phyloP scores from a whole-genome alignment of 2,888 invertebrate species.

The Andrena praecox region DNA sequence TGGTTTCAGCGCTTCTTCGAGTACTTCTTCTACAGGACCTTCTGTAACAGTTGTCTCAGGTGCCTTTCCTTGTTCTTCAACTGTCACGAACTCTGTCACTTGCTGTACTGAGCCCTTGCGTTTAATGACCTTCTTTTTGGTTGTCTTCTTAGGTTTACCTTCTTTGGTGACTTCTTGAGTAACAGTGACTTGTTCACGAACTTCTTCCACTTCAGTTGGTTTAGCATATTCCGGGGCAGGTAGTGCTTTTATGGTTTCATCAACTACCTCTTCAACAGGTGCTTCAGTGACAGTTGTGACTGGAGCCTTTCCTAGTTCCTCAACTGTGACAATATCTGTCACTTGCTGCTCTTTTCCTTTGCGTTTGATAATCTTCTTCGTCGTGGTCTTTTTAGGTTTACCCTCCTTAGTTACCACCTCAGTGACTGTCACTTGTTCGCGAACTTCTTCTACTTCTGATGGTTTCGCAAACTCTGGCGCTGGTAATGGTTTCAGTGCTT shows the following conservation, averaged over 20 bases:
- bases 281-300: slow-evolving; percentile 65
- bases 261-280: slow-evolving; percentile 77
- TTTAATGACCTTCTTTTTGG: slow-evolving; percentile 26
- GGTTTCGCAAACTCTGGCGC: slow-evolving; percentile 62
- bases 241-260: slow-evolving; percentile 68
- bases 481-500: slow-evolving; percentile 64
- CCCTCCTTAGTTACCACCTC: slow-evolving; percentile 75
- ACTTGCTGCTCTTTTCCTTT: slow-evolving; percentile 76
- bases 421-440: slow-evolving; percentile 41
- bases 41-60: slow-evolving; percentile 67
- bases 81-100: slow-evolving; percentile 51
- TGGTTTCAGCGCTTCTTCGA: slow-evolving; percentile 34
- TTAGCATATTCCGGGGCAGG: slow-evolving; percentile 83
- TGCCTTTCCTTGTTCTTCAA: slow-evolving; percentile 70
- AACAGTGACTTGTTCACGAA: slow-evolving; percentile 46
- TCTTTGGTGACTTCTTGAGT: slow-evolving; percentile 51
- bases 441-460: slow-evolving; percentile 16
- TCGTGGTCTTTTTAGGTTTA: slow-evolving; percentile 72
- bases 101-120: slow-evolving; percentile 30
- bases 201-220: slow-evolving; percentile 76
- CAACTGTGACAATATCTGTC: slow-evolving; percentile 70
- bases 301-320: slow-evolving; percentile 72
- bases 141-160: slow-evolving; percentile 54
- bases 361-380: slow-evolving; percentile 78
- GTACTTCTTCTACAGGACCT: slow-evolving; percentile 70